Base-by-base conservation (phyloP, 2,113 vertebrate genomes). In the Condylura cristata region DNA sequence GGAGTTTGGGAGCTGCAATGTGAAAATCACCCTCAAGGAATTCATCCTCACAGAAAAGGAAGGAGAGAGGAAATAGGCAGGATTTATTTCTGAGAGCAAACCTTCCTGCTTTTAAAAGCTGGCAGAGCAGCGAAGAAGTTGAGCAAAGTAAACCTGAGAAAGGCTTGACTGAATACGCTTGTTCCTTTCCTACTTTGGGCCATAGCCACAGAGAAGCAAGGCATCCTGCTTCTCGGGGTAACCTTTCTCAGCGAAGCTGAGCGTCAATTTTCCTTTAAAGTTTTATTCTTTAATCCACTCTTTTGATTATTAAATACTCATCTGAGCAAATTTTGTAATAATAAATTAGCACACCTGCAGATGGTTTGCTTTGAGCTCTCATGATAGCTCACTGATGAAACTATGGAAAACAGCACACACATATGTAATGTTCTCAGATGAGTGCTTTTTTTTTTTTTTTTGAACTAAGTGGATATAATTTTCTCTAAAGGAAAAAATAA, bases 11-110 rank as follows among this genome's bases (percentile, higher is more conserved):
- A 83, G 66, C 53, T 56, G 4, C 8, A 37, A 78, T 89, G 46
- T 41, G 68, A 85, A 95, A 93, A 48, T 84, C 61, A 91, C 41
- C 89, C 75, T 96, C 48, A 83, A 94, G 91, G 80, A 93, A 89
- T 91, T 75, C 82, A 37, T 93, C 6, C 0, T 88, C 34, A 63
- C 28, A 26, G 56, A 71, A 86, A 86, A 96, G 71, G 94, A 89
- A 68, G 70, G 61, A 91, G 89, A 81, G 44, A 85, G 89, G 89
- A 94, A 89, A 76, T 88, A 78, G 76, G 91, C 30, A 85, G 76
- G 80, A 91, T 89, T 96, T 94, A 78, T 81, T 89, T 95, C 56
- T 83, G 74, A 83, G 94, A 96, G 78, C 96, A 95, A 93, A 96
- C 37, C 56, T 74, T 58, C 61, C 30, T 74, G 89, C 60, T 58